Evolutionary conservation across 2,797 vertebrate genomes (phyloP).

Genomic region (Brachyalestes nurse): DNA sequence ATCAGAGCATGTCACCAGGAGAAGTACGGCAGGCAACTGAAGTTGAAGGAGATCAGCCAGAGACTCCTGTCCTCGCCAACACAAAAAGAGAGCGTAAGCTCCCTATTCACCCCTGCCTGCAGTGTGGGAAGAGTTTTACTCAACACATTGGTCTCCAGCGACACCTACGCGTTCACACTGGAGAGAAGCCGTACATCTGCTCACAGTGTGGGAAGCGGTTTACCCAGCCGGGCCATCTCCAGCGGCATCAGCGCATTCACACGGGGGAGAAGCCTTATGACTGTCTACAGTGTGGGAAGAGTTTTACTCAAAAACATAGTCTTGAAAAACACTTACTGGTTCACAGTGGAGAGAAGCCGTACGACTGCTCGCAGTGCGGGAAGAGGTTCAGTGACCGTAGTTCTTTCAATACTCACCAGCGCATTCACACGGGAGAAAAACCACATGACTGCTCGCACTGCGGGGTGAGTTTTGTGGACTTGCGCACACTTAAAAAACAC

Average conservation of each 20-base stretch:
- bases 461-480: too few species aligned
- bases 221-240: slow-evolving; percentile 1
- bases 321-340: too few species aligned
- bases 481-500: not conserved
- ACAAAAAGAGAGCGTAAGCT: not conserved
- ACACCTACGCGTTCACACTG: not conserved
- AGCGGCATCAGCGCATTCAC: slow-evolving; percentile 27
- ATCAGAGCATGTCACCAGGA: not conserved
- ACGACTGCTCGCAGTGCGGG: too few species aligned
- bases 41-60: not conserved
- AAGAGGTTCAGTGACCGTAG: too few species aligned
- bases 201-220: slow-evolving; percentile 11
- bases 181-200: slow-evolving; percentile 13
- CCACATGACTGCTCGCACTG: too few species aligned
- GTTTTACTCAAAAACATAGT: too few species aligned
- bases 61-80: not conserved
- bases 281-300: too few species aligned
- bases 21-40: not conserved
- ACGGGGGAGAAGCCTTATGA: not conserved
- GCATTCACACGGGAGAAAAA: too few species aligned
- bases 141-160: not conserved
- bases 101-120: not conserved
- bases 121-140: slow-evolving; percentile 22
- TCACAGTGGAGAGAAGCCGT: too few species aligned
- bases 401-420: too few species aligned